These are phyloP conservation scores for Ischnura elegans DNA, from an alignment of 2,888 invertebrate genomes.

Conservation along the genomic window DNA sequence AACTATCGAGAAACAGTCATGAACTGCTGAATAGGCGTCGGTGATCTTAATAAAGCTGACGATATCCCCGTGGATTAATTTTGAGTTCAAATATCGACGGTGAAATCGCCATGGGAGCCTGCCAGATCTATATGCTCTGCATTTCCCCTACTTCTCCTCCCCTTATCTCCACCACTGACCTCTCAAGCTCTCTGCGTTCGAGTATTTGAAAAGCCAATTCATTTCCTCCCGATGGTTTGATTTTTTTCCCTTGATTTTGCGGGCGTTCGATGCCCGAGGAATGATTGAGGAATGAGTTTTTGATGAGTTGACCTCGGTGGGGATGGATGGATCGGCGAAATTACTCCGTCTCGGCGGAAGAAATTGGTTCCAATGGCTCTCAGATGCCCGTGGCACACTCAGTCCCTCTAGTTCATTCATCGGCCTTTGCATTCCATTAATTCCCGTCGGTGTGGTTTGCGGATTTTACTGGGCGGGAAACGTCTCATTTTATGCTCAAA, in stretches of 20 bases:
- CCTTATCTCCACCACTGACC: neutral
- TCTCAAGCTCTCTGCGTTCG: neutral
- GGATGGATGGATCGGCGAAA: neutral
- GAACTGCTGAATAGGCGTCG: no score
- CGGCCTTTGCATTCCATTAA: neutral
- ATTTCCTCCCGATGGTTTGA: slow-evolving; percentile 14
- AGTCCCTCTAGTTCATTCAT: neutral
- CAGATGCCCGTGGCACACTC: neutral
- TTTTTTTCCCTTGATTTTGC: neutral
- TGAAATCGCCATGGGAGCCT: no score
- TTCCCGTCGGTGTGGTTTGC: neutral
- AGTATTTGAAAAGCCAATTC: slow-evolving; percentile 38
- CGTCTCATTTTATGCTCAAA: no score
- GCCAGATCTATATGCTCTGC: no score
- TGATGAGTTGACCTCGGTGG: neutral
- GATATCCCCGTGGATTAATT: no score
- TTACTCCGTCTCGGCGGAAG: neutral
- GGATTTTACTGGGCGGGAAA: neutral
- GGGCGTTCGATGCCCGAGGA: neutral
- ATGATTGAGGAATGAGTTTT: slow-evolving; percentile 40
- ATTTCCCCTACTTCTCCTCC: neutral
- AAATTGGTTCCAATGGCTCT: neutral
- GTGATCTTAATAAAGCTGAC: no score
- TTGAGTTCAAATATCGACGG: no score
- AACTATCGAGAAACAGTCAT: no score